Conservation (phyloP, 2,797 vertebrate genomes). For the Falco peregrinus region DNA sequence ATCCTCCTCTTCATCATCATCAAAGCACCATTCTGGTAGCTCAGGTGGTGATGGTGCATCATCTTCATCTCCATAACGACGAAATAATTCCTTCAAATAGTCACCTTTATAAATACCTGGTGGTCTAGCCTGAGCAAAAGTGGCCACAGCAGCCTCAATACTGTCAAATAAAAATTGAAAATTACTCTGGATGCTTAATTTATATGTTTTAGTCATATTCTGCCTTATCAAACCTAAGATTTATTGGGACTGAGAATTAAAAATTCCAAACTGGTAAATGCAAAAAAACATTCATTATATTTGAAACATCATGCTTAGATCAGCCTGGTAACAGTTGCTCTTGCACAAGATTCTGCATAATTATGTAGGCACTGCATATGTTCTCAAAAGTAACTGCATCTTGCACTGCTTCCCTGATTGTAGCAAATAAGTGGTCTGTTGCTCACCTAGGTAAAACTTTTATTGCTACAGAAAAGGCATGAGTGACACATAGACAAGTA, state of each 20-base stretch:
- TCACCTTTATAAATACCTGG: conserved; percentile 99
- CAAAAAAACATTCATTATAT: background rate
- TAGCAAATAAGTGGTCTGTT: background rate
- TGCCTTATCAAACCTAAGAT: background rate
- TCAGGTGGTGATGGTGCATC: conserved; percentile 88
- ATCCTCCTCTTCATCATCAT: conserved; percentile 86
- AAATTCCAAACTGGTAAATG: background rate
- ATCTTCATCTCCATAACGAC: conserved; percentile 92
- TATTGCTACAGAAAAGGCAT: background rate
- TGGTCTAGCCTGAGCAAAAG: conserved; percentile 89
- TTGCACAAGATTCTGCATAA: background rate
- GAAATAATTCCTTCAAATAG: conserved; percentile 97
- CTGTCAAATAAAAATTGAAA: conserved; percentile 74
- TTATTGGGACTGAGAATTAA: background rate
- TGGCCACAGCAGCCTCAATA: conserved; percentile 92
- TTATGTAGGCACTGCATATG: background rate
- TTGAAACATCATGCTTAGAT: background rate
- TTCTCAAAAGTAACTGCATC: background rate
- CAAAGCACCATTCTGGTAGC: conserved; percentile 96
- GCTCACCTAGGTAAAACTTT: background rate
- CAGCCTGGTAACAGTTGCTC: background rate
- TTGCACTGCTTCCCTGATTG: background rate
- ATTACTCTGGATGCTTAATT: background rate
- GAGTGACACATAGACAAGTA: background rate
- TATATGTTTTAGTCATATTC: background rate